Evolutionary conservation across 2,113 vertebrate genomes (phyloP).

Genomic region (Entomyzon cyanotis): DNA sequence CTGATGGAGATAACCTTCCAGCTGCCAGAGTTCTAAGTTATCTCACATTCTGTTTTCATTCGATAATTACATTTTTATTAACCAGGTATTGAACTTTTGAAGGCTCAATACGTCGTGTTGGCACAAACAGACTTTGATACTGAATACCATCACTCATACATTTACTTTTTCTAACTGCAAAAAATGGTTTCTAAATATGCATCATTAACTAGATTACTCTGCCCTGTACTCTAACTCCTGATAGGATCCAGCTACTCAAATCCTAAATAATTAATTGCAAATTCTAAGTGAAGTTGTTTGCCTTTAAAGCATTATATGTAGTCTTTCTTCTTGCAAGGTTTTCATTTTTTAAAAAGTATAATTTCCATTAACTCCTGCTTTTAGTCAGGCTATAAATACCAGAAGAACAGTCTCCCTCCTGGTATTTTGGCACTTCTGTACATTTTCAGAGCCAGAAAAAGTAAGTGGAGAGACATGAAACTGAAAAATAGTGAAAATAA

Average conservation of each 20-base stretch:
- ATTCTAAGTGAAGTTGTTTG: constrained; percentile 2
- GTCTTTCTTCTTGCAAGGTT: neutral
- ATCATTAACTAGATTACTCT: neutral
- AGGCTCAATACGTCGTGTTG: neutral
- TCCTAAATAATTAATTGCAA: neutral
- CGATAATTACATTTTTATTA: constrained; percentile 6
- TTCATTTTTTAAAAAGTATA: neutral
- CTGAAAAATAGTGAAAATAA: constrained; percentile 23
- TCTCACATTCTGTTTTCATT: neutral
- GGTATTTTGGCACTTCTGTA: constrained; percentile 64
- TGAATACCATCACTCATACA: neutral
- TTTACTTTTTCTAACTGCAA: neutral
- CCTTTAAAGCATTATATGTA: constrained; percentile 9
- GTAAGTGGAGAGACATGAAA: constrained; percentile 38
- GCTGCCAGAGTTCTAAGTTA: neutral
- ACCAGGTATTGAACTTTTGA: neutral
- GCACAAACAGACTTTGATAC: neutral
- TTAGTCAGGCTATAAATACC: constrained; percentile 61
- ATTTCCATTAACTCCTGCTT: constrained; percentile 67
- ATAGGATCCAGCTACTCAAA: neutral
- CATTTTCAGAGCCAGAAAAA: constrained; percentile 63
- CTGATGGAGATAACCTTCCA: neutral
- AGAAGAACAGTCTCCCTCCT: constrained; percentile 52
- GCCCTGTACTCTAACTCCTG: neutral
- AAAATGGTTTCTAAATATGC: neutral